phyloP scores from a whole-genome alignment of 2,113 vertebrate species.

The Cavia aperea region DNA sequence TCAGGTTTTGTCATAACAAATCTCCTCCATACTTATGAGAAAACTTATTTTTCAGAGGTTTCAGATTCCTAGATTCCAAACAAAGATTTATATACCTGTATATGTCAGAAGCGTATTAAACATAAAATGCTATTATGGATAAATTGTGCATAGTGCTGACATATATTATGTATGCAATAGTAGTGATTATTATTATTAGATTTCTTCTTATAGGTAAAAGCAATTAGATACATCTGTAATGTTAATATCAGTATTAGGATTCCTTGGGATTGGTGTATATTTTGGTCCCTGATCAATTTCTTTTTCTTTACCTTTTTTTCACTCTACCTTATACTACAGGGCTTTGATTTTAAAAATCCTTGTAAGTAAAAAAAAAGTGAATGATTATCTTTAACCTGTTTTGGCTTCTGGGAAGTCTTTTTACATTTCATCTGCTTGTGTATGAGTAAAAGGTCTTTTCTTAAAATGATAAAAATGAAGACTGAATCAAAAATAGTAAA shows the following conservation, averaged over 20 bases:
- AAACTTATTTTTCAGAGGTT: constrained; percentile 30
- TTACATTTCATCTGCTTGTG: not conserved
- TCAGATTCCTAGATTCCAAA: constrained; percentile 8
- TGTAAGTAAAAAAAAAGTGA: not conserved
- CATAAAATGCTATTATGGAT: not conserved
- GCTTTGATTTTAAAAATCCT: not conserved
- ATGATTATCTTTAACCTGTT: not conserved
- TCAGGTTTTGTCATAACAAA: constrained; percentile 5
- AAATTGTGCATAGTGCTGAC: not conserved
- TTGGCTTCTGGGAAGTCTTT: not conserved
- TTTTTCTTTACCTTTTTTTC: not conserved
- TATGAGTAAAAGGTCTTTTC: not conserved
- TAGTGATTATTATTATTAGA: not conserved
- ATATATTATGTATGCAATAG: not conserved
- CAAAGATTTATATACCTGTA: not conserved
- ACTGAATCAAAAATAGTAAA: not conserved
- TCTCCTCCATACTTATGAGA: constrained; percentile 19
- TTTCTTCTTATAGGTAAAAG: constrained; percentile 29
- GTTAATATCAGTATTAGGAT: not conserved
- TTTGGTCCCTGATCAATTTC: not conserved
- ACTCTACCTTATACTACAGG: not conserved
- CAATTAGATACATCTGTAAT: not conserved
- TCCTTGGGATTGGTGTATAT: not conserved
- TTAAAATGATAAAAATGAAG: constrained; percentile 20
- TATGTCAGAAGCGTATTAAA: not conserved